Evolutionary conservation across 2,797 vertebrate genomes (phyloP).

Genomic region (Trichosurus vulpecula): DNA sequence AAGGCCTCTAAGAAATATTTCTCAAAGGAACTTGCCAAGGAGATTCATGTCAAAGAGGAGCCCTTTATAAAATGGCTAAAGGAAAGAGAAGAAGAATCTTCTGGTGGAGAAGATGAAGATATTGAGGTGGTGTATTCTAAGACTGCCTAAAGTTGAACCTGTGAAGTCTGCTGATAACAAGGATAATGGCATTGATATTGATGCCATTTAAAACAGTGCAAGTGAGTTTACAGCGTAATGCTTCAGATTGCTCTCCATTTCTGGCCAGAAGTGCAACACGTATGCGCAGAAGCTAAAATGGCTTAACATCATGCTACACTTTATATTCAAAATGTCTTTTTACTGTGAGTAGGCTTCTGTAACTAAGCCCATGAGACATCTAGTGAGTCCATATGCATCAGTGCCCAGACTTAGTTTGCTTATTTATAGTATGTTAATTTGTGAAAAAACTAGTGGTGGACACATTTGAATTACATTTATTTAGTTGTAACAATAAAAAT

Average conservation of each 20-base stretch:
- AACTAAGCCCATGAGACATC: conserved; percentile 84
- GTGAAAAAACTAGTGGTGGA: conserved; percentile 85
- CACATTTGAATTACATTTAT: conserved; percentile 87
- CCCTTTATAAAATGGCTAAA: conserved; percentile 99
- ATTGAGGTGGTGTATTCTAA: conserved; percentile 97
- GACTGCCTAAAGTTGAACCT: conserved; percentile 96
- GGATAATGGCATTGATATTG: conserved; percentile 97
- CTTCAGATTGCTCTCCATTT: conserved; percentile 83
- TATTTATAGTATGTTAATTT: conserved; percentile 85
- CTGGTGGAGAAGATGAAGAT: conserved; percentile 93
- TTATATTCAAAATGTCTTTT: conserved; percentile 85
- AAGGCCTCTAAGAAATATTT: conserved; percentile 99
- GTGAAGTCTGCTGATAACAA: conserved; percentile 92
- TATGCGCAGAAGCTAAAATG: conserved; percentile 84
- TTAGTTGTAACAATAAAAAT: conserved; percentile 88
- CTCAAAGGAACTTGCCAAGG: conserved; percentile 98
- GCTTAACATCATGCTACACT: conserved; percentile 87
- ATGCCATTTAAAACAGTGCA: conserved; percentile 93
- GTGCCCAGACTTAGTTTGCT: conserved; percentile 86
- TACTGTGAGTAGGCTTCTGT: conserved; percentile 87
- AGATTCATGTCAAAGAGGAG: conserved; percentile 97
- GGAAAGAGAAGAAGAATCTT: conserved; percentile 98
- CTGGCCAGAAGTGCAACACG: conserved; percentile 87
- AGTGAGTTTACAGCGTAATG: conserved; percentile 77
- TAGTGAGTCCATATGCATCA: conserved; percentile 82